phyloP scores from a whole-genome alignment of 2,797 vertebrate genomes.

The Smutsia gigantea region DNA sequence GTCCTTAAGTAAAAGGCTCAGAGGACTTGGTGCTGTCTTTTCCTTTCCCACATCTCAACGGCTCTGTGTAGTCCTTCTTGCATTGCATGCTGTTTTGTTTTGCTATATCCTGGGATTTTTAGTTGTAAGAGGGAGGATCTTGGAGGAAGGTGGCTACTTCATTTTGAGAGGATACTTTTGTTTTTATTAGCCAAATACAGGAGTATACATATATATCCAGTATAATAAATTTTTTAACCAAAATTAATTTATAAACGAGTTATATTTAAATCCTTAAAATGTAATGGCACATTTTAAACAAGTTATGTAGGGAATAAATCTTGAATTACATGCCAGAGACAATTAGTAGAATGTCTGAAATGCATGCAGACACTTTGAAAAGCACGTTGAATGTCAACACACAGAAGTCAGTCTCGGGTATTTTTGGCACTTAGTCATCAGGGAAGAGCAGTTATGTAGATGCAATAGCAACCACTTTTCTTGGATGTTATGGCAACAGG shows the following conservation, averaged over 20 bases:
- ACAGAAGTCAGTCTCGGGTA: not conserved
- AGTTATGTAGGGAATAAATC: not conserved
- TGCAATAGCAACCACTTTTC: not conserved
- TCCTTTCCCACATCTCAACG: not conserved
- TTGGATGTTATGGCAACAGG: not conserved
- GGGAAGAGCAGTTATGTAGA: not conserved
- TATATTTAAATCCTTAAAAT: not conserved
- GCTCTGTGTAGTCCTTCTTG: not conserved
- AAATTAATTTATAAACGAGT: not conserved
- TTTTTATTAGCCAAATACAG: not conserved
- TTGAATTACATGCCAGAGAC: not conserved
- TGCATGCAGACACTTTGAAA: not conserved
- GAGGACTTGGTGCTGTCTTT: not conserved
- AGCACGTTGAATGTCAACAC: not conserved
- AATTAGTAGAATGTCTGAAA: not conserved
- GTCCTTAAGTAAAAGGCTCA: not conserved
- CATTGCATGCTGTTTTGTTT: not conserved
- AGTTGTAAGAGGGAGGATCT: not conserved
- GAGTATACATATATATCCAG: not conserved
- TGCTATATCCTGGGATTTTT: not conserved
- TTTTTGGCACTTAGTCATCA: not conserved
- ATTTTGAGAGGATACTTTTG: not conserved
- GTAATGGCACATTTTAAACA: not conserved
- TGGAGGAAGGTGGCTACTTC: not conserved
- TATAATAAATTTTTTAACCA: not conserved